Base-by-base conservation (phyloP, 1,140 invertebrate genomes). In the Drosophila burlai region DNA sequence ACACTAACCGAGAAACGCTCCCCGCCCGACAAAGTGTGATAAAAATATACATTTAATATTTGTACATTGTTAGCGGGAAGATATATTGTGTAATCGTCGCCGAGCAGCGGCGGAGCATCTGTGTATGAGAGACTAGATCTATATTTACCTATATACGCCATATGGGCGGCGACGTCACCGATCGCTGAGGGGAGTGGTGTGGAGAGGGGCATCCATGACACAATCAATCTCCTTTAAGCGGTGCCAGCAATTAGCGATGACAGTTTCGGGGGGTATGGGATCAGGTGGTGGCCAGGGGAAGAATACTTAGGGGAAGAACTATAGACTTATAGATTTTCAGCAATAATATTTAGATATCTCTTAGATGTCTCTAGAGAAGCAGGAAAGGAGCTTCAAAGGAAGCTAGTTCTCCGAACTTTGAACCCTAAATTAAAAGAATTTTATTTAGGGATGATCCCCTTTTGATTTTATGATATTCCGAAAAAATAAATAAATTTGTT, bases 31-130 rank as follows among this genome's bases (percentile, higher is more conserved):
- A 87, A 78, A 87, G 85, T 89, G 84, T 89, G 85, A 89, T 89
- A 89, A 89, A 89, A 89, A 89, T 89, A 89, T 90, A 89, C 84
- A 87, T 89, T 90, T 89, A 81, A 89, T 89, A 89, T 89, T 89
- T 89, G 84, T 89, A 84, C 85, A 89, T 89, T 89, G 84, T 89
- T 89, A 89, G 84, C 81, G 74, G 84, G 78, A 89, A 89, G 84
- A 89, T 81, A 90, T 90, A 89, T 89, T 89, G 84, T 89, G 84
- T 81, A 89, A 89, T 74, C 82, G 64, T 84, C 55, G 65, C 43
- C 55, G 21, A 46, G n/a, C 79, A 34, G 34, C 31, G 31, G 31
- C 13, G 18, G 8, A 21, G 61, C 18, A 24, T 71, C 54, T 61
- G n/a, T 67, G 38, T 61, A 49, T 54, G 11, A 10, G 38, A 26